Conservation (phyloP, 1,140 invertebrate genomes). For the Drosophila burlai region DNA sequence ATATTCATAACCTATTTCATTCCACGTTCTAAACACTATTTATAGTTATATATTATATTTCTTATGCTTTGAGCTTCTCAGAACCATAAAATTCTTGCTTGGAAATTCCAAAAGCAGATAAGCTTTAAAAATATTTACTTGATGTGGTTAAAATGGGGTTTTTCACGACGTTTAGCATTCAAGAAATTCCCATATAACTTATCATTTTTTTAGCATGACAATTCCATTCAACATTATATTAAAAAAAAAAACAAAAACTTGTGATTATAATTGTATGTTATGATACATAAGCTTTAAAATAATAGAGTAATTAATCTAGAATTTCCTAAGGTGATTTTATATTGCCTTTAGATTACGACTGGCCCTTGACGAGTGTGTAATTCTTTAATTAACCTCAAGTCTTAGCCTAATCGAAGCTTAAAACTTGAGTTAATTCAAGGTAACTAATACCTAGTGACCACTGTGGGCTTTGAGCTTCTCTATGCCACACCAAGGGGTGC, state of each 20-base stretch:
- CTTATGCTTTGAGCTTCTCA: not conserved
- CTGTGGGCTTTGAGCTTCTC: slow-evolving; percentile 20
- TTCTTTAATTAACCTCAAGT: slow-evolving; percentile 1
- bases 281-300: not conserved
- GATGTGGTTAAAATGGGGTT: not conserved
- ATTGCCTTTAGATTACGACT: not conserved
- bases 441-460: slow-evolving; percentile 14
- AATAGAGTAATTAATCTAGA: too few species aligned
- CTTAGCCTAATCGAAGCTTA: slow-evolving; percentile 3
- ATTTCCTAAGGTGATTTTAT: not conserved
- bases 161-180: not conserved
- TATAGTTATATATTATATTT: too few species aligned
- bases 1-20: too few species aligned
- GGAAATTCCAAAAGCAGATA: not conserved
- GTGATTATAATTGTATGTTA: not conserved
- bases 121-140: not conserved
- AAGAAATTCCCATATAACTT: too few species aligned
- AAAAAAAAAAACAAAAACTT: not conserved
- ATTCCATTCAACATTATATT: not conserved
- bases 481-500: slow-evolving; percentile 17
- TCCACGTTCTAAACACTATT: too few species aligned
- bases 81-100: not conserved
- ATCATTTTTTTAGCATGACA: too few species aligned
- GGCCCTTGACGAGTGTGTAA: not conserved
- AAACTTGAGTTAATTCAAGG: slow-evolving; percentile 1